Conservation (phyloP, 2,797 vertebrate genomes). For the Thamnophis elegans region DNA sequence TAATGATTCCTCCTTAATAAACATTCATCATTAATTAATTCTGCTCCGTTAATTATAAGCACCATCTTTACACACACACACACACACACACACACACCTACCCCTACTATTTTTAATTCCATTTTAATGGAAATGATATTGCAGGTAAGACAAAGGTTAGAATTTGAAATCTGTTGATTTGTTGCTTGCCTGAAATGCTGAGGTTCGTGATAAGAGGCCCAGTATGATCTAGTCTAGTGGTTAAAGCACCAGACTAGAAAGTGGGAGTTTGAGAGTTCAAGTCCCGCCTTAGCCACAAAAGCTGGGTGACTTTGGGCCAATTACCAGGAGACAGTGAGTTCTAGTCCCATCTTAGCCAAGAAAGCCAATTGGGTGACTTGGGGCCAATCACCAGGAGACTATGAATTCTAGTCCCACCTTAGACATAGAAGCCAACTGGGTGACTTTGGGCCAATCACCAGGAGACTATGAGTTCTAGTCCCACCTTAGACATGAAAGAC, state of each 20-base stretch:
- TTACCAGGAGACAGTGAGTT: background rate
- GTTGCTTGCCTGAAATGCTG: constrained; percentile 13
- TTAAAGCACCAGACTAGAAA: background rate
- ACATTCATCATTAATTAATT: background rate
- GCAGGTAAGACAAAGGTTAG: constrained; percentile 14
- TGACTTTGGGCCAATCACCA: too few relatives aligned
- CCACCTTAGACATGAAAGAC: too few relatives aligned
- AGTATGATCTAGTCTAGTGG: background rate
- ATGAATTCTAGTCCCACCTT: background rate
- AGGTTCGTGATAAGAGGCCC: background rate
- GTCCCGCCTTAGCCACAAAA: background rate
- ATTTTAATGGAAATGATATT: background rate
- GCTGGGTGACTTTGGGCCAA: background rate
- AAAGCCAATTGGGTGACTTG: background rate
- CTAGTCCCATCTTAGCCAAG: background rate
- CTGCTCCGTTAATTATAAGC: background rate
- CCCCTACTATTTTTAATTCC: background rate
- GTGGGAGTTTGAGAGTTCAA: background rate
- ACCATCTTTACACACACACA: background rate
- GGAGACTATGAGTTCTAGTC: too few relatives aligned
- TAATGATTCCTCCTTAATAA: constrained; percentile 11
- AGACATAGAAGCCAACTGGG: too few relatives aligned
- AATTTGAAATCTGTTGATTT: constrained; percentile 23
- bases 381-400: background rate
- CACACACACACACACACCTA: too few relatives aligned